Evolutionary conservation across 2,797 vertebrate genomes (phyloP), one percentile per base, ranked within the genome.

Genomic region (Hephaestus fuliginosus): DNA sequence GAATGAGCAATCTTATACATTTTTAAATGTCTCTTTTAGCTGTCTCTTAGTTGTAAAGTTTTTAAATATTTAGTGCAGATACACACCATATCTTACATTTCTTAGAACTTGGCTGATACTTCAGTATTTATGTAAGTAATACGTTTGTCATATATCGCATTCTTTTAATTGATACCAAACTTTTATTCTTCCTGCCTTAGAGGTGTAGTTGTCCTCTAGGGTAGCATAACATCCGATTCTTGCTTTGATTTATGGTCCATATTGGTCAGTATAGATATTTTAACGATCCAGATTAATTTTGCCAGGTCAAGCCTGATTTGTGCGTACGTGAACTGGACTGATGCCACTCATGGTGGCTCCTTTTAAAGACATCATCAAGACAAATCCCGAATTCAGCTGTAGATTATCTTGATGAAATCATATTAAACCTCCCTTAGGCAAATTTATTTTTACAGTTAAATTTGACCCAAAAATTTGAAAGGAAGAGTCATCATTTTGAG

Each of bases 211-310:
- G 12, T 8, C 22, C 1, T 22, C 15, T 17, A 17, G 62, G 8
- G 20, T 0, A 12, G 25, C 5, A 36, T 15, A 64, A 70, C 55
- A 56, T 57, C 33, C 33, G 62, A 43, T 52, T n/a, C 7, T 22
- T 64, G 22, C 49, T 64, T n/a, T 57, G 9, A 15, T 39, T 44
- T 14, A 58, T 55, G 33, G 30, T 44, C 7, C 15, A 20, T 39
- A 18, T 72, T 56, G 14, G 17, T 48, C 10, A 70, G 18, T n/a
- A 51, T 63, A 2, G 63, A 57, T 77, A 18, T 33, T 67, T 53
- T 43, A n/a, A 20, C 51, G 61, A 48, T 46, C 2, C 6, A 22
- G 43, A 60, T 61, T 7, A 46, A 80, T 70, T 57, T 62, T 25
- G 30, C 39, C 20, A 22, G 30, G 33, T 49, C 43, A 60, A 3